Evolutionary conservation across 2,113 vertebrate genomes (phyloP), one percentile per base, ranked within the genome.

Genomic region (Sialia sialis): DNA sequence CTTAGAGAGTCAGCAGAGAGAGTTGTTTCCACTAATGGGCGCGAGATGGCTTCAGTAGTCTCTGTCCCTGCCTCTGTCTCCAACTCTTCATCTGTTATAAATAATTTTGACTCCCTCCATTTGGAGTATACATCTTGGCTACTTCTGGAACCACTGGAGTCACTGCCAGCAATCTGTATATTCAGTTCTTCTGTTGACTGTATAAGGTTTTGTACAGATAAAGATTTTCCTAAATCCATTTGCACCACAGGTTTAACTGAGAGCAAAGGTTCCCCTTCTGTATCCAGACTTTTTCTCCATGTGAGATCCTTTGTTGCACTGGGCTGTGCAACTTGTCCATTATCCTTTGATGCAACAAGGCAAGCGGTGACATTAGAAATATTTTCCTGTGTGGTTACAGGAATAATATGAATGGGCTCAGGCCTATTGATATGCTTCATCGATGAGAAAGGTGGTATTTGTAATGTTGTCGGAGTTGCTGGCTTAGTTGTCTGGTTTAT

Each of bases 191-290:
- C 96, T 77, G 98, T 89, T 29, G 98, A 96, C 63, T 98, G 98
- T 95, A 99, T 98, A 96, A 99, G 98, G 96, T 99, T 98, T 98
- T 99, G 99, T 85, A 98, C 98, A n/a, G 99, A 99, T 95, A 99
- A 96, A 59, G 99, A 99, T 96, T 99, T 99, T 74, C 98, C 98
- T 89, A 98, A 95, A 87, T 98, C 97, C 87, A 94, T 98, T 90
- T 98, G 93, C 59, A 93, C 68, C 86, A 97, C 84, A 49, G 97
- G 96, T 94, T 95, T 96, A 94, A 98, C 98, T 6, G 98, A 98
- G 78, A 98, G 96, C 92, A 99, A 96, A 80, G 98, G 97, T 87
- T 99, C 98, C 72, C 98, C 98, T 94, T 98, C 99, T 85, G 98
- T 96, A 93, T 99, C 99, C 93, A 98, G 98, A 64, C 98, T 97